Evolutionary conservation across 2,797 vertebrate genomes (phyloP), one percentile per base, ranked within the genome.

Genomic region (Cephalopachus bancanus): DNA sequence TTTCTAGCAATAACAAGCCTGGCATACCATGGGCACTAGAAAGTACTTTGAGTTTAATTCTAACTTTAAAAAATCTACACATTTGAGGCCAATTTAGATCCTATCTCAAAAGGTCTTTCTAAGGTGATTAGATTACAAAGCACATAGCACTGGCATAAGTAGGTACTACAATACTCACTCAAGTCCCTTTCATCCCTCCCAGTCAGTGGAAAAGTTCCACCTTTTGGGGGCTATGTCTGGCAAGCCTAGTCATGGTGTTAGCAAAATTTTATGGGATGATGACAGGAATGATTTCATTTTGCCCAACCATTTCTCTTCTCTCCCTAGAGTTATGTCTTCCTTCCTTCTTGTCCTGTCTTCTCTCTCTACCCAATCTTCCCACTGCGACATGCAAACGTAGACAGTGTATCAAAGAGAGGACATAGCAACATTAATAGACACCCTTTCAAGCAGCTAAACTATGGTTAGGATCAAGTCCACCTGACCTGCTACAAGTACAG

Each of bases 241-340:
- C 20, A 89, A 84, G 16, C 2, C 49, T 57, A 7, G 19, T 84
- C 64, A 83, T 0, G 67, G 22, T 16, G 71, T 51, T 81, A 95
- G 75, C 16, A 81, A 94, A 84, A 80, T 44, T 51, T 59, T 15
- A 89, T 19, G 30, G 51, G 84, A 7, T 30, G 22, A 78, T n/a
- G 30, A 86, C 9, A 86, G 55, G n/a, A 80, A 88, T 59, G 60
- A 76, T 71, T 92, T 79, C 83, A 88, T 76, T 49, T 83, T 69
- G 49, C 17, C 24, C 17, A 59, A 44, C 2, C 44, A 88, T 49
- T 87, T 90, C 24, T 69, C 24, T 74, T 94, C 60, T 90, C 3
- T 89, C 15, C 51, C 53, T 19, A 33, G 59, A 93, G 57, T 44
- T 15, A 7, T 51, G 59, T 69, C 15, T 72, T 84, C 33, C 19